These are phyloP conservation scores for Itoplectis maculator DNA, from an alignment of 2,888 invertebrate genomes.

Conservation along the genomic window DNA sequence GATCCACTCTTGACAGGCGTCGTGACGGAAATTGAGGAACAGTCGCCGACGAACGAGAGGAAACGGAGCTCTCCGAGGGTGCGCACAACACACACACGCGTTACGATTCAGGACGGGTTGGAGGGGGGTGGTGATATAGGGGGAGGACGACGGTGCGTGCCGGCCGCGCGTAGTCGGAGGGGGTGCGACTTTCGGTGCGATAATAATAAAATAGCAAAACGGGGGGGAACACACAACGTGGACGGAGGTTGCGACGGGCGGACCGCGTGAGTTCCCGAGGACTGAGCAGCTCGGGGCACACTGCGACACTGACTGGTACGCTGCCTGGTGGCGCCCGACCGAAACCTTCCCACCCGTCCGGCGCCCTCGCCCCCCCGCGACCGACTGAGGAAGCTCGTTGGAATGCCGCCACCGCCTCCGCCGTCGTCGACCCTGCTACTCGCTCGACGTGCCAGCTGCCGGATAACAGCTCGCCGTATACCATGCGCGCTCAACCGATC, in stretches of 20 bases:
- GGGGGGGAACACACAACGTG: conserved; percentile 70
- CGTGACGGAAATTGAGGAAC: no score
- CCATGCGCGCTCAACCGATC: neutral
- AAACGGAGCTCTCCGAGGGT: no score
- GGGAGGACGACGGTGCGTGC: neutral
- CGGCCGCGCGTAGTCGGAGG: neutral
- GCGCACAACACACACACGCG: neutral
- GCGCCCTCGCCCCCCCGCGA: conserved; percentile 10
- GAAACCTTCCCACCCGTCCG: conserved; percentile 47
- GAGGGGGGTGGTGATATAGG: neutral
- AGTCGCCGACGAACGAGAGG: neutral
- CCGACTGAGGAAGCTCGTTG: conserved; percentile 52
- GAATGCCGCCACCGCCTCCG: conserved; percentile 41
- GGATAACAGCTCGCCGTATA: conserved; percentile 20
- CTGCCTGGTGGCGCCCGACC: conserved; percentile 75
- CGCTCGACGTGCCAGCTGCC: conserved; percentile 44
- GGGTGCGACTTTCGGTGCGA: conserved; percentile 1
- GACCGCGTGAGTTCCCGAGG: conserved; percentile 75
- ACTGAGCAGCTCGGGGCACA: conserved; percentile 77
- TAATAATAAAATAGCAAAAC: conserved; percentile 20
- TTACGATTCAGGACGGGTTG: neutral
- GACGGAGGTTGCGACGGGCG: conserved; percentile 78
- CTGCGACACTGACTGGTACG: conserved; percentile 81
- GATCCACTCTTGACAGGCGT: neutral
- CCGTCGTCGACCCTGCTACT: conserved; percentile 21